Evolutionary conservation across 1,140 invertebrate species (phyloP), one percentile per base, ranked within the genome.

Genomic region (Lasaia peninsularis): DNA sequence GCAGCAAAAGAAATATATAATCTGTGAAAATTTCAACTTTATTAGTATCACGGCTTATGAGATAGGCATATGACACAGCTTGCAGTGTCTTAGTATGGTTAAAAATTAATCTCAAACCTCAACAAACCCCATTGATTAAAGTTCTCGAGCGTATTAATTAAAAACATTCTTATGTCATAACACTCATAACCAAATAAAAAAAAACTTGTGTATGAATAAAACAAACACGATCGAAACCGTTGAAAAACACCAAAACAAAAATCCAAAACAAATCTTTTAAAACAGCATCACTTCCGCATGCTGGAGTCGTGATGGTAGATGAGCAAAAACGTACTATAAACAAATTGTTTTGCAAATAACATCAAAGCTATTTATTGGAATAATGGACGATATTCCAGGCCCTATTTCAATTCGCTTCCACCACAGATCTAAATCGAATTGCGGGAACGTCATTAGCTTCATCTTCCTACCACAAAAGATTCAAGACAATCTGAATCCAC

Each of bases 361-460:
- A 55, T 55, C 53, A 21, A 24, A 31, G 12, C 35, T 54, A 40
- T 40, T 55, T 55, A 55, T 32, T 55, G 18, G 21, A 18, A 14
- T 55, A 44, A 55, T 44, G 53, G 35, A 37, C 24, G 24, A 4
- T 35, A 55, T 55, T 55, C 40, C n/a, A 55, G 28, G 8, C 31
- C 31, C 32, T 52, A 52, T 52, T 52, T 31, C 53, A 40, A 28
- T 40, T 32, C 50, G 8, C 8, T 4, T 16, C 24, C 31, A 33
- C 44, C 32, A 52, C 32, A 55, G 52, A 60, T 52, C 44, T 51
- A 77, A 67, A 71, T 75, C 62, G 58, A 59, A 62, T 68, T 61
- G 62, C 33, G 50, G 50, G 14, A 28, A 31, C 28, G 28, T 52
- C 50, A 52, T 52, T 32, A 33, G 28, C 52, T 50, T 51, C 18